Percentiles rank a stretch among this genome's conserved stretches.
Evolutionary conservation across 2,888 invertebrate species (phyloP).

Genomic region (Lysandra bellargus): DNA sequence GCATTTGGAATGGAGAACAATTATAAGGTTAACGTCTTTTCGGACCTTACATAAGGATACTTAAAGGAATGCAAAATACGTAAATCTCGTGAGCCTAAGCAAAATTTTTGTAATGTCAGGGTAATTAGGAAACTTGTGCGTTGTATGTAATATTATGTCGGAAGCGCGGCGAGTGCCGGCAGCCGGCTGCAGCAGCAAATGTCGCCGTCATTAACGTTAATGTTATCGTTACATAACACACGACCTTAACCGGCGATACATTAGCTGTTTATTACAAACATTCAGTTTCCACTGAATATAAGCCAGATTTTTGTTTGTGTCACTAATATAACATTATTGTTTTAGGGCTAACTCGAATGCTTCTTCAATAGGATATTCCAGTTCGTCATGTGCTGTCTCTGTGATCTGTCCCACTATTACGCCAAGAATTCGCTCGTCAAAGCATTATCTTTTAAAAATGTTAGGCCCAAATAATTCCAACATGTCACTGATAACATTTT

Average conservation of each 20-base stretch:
- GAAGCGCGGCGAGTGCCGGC: not conserved
- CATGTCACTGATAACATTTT: not conserved
- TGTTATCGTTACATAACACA: not conserved
- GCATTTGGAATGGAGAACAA: too few species aligned
- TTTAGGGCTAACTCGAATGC: too few species aligned
- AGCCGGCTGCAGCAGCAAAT: conserved; percentile 6
- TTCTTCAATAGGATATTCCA: not conserved
- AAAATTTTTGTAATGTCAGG: not conserved
- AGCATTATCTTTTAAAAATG: not conserved
- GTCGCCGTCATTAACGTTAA: not conserved
- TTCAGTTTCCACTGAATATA: not conserved
- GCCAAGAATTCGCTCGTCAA: not conserved
- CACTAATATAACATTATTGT: not conserved
- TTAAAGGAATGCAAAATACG: not conserved
- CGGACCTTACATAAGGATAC: not conserved
- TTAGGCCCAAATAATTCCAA: not conserved
- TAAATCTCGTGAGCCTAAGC: not conserved
- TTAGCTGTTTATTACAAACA: not conserved
- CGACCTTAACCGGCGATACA: not conserved
- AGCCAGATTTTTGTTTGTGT: not conserved
- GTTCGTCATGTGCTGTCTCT: not conserved
- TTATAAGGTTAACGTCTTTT: too few species aligned
- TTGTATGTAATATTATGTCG: not conserved
- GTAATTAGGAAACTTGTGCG: not conserved
- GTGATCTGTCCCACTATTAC: not conserved